Evolutionary conservation across 2,888 invertebrate species (phyloP), one percentile per base, ranked within the genome.

Genomic region (Habroteleia sp.): DNA sequence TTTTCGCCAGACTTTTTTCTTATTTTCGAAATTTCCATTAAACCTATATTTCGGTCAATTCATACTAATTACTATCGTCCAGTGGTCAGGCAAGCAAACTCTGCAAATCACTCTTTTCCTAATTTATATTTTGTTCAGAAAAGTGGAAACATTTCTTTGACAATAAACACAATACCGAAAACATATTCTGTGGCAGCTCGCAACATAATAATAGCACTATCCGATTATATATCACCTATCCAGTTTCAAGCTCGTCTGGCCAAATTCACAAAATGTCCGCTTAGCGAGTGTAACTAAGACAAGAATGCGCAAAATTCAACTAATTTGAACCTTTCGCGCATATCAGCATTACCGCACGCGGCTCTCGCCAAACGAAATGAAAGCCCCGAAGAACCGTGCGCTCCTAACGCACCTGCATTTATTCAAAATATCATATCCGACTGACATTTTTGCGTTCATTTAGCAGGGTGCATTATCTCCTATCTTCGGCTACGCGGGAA

Each of bases 391-490:
- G 72, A 72, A 71, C 41, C 56, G 63, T 56, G 42, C 62, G 44
- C 48, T 52, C 65, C 73, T 62, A 60, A 63, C 72, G 60, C 72
- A 65, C 65, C 58, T 73, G 72, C 72, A 65, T 73, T 73, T 65
- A 65, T 73, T 65, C 65, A 65, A 73, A 65, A 65, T 73, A 65
- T 65, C 65, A 73, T 58, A 58, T 73, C 48, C 52, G 65, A 73
- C 66, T 74, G 73, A 73, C 73, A 73, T 73, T 73, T 73, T 66
- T 73, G 73, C 60, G 73, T 73, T 73, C 60, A 73, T 73, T 73
- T 73, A 73, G 72, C 63, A 58, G 42, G 63, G 72, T 72, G 72
- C 63, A 72, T 72, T 65, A 72, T 72, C 63, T 72, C 58, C 27
- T 50, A 65, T 72, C 72, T 65, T 72, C 58, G 73, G 60, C 73